Base-by-base conservation (phyloP, 1,140 invertebrate species). In the Myzus persicae region DNA sequence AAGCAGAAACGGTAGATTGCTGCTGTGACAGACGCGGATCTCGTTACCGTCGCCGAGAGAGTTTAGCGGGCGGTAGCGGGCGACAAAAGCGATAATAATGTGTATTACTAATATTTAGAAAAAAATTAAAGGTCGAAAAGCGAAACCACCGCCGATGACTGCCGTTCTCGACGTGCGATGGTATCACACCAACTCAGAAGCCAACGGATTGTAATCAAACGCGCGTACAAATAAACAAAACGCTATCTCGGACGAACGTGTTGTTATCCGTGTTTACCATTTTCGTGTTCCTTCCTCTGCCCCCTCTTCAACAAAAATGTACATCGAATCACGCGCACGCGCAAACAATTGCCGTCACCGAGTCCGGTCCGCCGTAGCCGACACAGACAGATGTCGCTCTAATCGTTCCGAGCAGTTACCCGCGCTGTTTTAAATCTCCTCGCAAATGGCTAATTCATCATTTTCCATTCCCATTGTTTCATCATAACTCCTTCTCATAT, bases 211-310 rank as follows among this genome's bases (percentile, higher is more conserved):
- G 91, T 93, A 93, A 93, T 93, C 91, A 93, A 54, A 93, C 76
- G 81, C 81, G 46, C 76, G 48, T 85, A 93, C 91, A 93, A 93
- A 93, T 93, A 93, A 93, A 93, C 91, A 93, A 93, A 93, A 85
- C 81, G 46, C 91, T 93, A 93, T 93, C 91, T 93, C 91, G 24
- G 76, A 9, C 81, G 8, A 38, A 36, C 18, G 81, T 36, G 90
- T 91, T 81, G 76, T 92, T 92, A 92, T 93, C 91, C 91, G 46
- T 93, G 91, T 93, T 93, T 93, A 93, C 91, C 91, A 54, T 85
- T 51, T 31, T 42, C 18, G 9, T 14, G 31, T 67, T 76, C 59
- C 59, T 76, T 76, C 59, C 59, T n/a, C 59, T 76, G 4, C 18
- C n/a, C 59, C 59, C 59, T 76, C 59, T 76, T 18, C 11, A 18